Percentiles rank a stretch among this genome's conserved stretches.
Conservation (phyloP, 2,797 vertebrate species). For the Microctenopoma stevenorrisi region DNA sequence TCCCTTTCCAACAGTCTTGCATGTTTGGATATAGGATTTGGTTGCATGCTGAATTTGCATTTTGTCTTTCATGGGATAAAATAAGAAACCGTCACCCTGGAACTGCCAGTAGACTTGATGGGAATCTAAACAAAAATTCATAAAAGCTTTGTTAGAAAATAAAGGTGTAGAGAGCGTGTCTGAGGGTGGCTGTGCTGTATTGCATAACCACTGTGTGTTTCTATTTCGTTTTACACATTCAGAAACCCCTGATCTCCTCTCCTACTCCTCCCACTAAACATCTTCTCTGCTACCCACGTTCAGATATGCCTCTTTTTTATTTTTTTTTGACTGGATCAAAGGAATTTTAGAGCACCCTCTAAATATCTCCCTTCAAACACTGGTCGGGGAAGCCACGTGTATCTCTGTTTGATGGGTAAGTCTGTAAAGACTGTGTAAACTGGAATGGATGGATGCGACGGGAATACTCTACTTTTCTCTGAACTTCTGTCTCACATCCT, state of each 20-base stretch:
- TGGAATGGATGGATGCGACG: conserved; percentile 40
- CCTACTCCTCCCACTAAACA: conserved; percentile 22
- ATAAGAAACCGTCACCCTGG: background rate
- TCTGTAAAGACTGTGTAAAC: conserved; percentile 42
- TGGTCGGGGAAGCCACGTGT: conserved; percentile 39
- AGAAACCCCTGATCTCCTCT: conserved; percentile 35
- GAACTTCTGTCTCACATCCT: conserved; percentile 39
- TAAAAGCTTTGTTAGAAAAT: background rate
- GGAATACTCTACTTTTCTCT: conserved; percentile 29
- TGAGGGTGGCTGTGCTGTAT: conserved; percentile 19
- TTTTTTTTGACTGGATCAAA: conserved; percentile 69
- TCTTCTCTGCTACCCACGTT: conserved; percentile 26
- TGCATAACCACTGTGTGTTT: conserved; percentile 33
- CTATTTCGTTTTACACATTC: conserved; percentile 35
- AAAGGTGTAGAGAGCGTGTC: background rate
- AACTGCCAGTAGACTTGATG: background rate
- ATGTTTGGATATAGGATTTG: background rate
- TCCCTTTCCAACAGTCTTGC: background rate
- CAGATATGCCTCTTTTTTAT: conserved; percentile 37
- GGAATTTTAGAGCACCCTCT: conserved; percentile 68
- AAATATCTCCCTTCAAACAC: conserved; percentile 68
- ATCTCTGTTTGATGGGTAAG: conserved; percentile 51
- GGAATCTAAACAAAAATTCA: background rate
- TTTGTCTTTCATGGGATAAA: background rate
- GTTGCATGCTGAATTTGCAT: background rate